Conservation (phyloP, 2,888 invertebrate species). For the Corbicula japonica region DNA sequence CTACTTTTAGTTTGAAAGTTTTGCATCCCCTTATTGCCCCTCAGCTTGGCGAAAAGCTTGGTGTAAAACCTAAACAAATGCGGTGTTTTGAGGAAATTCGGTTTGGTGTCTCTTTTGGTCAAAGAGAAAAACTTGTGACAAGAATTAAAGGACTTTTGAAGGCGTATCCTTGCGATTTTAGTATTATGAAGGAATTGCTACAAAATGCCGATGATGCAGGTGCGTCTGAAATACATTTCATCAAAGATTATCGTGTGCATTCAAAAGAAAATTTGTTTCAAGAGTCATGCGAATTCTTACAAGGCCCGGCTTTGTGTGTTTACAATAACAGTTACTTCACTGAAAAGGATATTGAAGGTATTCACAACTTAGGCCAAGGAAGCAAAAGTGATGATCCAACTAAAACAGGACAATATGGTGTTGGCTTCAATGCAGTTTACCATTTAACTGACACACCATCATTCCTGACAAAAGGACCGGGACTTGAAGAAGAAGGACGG, state of each 20-base stretch:
- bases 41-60: constrained; percentile 64
- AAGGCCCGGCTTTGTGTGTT: constrained; percentile 78
- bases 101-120: constrained; percentile 79
- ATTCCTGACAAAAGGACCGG: constrained; percentile 70
- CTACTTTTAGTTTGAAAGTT: constrained; percentile 55
- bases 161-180: constrained; percentile 80
- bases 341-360: constrained; percentile 73
- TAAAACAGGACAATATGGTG: constrained; percentile 80
- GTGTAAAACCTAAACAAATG: constrained; percentile 63
- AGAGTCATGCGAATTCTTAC: constrained; percentile 71
- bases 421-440: constrained; percentile 81
- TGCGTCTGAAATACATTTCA: constrained; percentile 81
- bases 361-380: constrained; percentile 77
- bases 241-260: constrained; percentile 74
- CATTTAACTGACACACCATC: constrained; percentile 79
- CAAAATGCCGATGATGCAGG: constrained; percentile 83
- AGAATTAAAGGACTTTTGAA: constrained; percentile 77
- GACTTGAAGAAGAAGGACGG: constrained; percentile 66
- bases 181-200: constrained; percentile 82
- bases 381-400: constrained; percentile 76
- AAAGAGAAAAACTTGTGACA: constrained; percentile 79
- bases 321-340: constrained; percentile 76
- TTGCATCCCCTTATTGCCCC: constrained; percentile 71
- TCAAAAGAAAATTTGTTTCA: constrained; percentile 40
- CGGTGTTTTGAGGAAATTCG: constrained; percentile 33